Evolutionary conservation across 2,888 invertebrate species (phyloP), one percentile per base, ranked within the genome.

Genomic region (Ormyrus labotus): DNA sequence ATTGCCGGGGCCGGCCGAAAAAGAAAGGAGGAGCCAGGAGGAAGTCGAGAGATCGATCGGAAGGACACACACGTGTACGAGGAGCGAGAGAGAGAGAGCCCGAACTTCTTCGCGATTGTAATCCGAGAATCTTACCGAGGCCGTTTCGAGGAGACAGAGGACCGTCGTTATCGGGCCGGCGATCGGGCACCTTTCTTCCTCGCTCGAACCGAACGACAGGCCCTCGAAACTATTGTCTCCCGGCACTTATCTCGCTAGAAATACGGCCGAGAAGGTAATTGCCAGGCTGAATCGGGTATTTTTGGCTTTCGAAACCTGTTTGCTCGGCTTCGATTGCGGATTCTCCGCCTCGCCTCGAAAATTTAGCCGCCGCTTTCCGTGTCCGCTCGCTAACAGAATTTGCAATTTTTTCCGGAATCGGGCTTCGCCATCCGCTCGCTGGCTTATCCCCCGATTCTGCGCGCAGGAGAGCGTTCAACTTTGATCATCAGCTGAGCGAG

Each of bases 111-210:
- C 53, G 60, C 70, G 78, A 79, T 74, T 74, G 73, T 72, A 70
- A 73, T 71, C 77, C 77, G 71, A 78, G 77, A 78, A 71, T 78
- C 70, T 79, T 72, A 11, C 65, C 61, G 61, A 55, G 75, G 75
- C 61, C 61, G 75, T 68, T 68, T 76, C 68, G 68, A 68, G 69
- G 34, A 65, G 65, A 63, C 77, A 47, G 68, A 77, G 77, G 61
- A 67, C 53, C 64, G 63, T 58, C 53, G 63, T 70, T 77, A 70
- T 77, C 70, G 70, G 34, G 4, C 45, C 63, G 55, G 50, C 77
- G n/a, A 77, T 70, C 77, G 70, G 77, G 57, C 77, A 69, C 64
- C 77, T 71, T 71, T 78, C 51, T 76, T 71, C 53, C n/a, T 10
- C n/a, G 4, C 48, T n/a, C 10, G 71, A 47, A 34, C 3, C 34